Evolutionary conservation across 2,888 invertebrate species (phyloP).

Genomic region (Stramonita haemastoma): DNA sequence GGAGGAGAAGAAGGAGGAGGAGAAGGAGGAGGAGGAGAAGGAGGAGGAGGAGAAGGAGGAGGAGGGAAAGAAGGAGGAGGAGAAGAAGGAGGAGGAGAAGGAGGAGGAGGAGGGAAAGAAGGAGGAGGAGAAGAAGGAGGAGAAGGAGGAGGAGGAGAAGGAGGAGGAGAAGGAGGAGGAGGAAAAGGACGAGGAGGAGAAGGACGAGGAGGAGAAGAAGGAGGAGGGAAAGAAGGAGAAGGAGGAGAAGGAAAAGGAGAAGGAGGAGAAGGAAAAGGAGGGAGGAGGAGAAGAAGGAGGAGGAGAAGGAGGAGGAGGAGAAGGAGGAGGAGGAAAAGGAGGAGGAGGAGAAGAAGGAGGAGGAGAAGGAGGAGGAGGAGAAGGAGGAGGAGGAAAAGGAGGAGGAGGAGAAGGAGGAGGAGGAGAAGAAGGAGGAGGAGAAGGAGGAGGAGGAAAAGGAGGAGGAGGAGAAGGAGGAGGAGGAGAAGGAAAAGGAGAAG

Average conservation of each 20-base stretch:
- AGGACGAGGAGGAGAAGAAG: neutral
- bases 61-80: neutral
- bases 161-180: neutral
- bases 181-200: neutral
- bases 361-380: neutral
- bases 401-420: neutral
- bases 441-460: neutral
- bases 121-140: neutral
- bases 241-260: neutral
- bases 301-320: neutral
- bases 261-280: neutral
- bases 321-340: neutral
- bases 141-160: neutral
- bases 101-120: neutral
- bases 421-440: neutral
- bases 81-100: neutral
- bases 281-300: neutral
- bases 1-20: too few species aligned
- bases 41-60: neutral
- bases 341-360: neutral
- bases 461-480: neutral
- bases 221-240: neutral
- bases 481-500: neutral
- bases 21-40: too few species aligned
- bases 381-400: neutral